phyloP scores from a whole-genome alignment of 1,140 invertebrate species.

The Lithobius niger region DNA sequence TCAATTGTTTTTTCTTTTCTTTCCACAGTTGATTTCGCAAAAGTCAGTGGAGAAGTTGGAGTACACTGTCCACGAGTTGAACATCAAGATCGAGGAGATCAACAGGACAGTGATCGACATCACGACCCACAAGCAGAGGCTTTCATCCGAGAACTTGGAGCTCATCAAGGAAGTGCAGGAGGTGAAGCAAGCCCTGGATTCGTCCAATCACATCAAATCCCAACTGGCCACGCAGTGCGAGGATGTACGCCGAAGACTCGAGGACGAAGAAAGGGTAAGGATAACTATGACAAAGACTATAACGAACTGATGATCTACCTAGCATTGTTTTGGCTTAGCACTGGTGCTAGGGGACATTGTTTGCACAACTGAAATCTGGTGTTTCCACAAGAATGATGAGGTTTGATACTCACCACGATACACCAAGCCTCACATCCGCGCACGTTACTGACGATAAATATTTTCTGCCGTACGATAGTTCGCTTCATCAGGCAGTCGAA shows the following conservation, averaged over 20 bases:
- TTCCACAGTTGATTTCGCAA: conserved; percentile 47
- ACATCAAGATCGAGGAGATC: conserved; percentile 87
- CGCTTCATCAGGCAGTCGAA: no score
- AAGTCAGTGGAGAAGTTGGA: conserved; percentile 86
- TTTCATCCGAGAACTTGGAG: conserved; percentile 86
- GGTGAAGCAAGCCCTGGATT: conserved; percentile 87
- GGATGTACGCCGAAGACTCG: conserved; percentile 78
- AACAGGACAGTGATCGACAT: conserved; percentile 90
- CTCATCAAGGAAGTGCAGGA: conserved; percentile 86
- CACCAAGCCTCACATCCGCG: no score
- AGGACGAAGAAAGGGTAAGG: conserved; percentile 77
- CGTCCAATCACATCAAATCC: conserved; percentile 71
- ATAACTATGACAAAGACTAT: no score
- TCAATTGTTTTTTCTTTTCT: conserved; percentile 7
- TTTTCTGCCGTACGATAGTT: no score
- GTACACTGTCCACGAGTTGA: conserved; percentile 71
- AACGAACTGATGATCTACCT: no score
- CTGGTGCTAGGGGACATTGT: no score
- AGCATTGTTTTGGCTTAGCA: no score
- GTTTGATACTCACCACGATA: no score
- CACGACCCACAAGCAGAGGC: conserved; percentile 72
- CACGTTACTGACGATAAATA: no score
- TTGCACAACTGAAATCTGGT: no score
- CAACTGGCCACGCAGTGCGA: conserved; percentile 79
- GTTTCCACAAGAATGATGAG: no score